These are phyloP conservation scores for Platygyra sinensis DNA, from an alignment of 64 coral and sea anemone species.

Conservation along the genomic window DNA sequence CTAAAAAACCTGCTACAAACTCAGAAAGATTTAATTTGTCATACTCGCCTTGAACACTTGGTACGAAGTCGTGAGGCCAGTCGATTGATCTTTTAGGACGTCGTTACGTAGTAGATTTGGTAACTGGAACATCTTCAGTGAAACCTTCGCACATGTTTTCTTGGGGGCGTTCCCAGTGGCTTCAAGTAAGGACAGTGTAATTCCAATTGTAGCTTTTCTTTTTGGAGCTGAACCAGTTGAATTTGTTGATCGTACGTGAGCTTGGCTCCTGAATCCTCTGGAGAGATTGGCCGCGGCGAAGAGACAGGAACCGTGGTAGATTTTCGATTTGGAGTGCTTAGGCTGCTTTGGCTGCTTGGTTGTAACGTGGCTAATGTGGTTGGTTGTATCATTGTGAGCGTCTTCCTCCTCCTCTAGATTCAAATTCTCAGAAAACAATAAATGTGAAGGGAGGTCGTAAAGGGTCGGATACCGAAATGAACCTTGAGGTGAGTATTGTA, in stretches of 20 bases:
- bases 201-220: not conserved
- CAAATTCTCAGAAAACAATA: too few species aligned
- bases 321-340: too few species aligned
- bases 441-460: too few species aligned
- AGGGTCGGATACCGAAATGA: too few species aligned
- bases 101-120: not conserved
- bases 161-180: not conserved
- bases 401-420: too few species aligned
- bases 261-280: too few species aligned
- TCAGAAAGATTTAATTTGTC: conserved; percentile 3
- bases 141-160: not conserved
- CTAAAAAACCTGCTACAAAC: not conserved
- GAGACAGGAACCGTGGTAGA: too few species aligned
- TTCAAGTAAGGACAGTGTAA: not conserved
- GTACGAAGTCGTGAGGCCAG: conserved; percentile 4
- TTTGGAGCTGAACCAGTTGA: not conserved
- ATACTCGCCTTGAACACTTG: not conserved
- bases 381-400: too few species aligned
- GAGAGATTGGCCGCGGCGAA: too few species aligned
- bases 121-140: not conserved
- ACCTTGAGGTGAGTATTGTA: too few species aligned
- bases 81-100: not conserved
- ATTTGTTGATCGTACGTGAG: not conserved
- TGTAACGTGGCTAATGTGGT: too few species aligned
- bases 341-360: too few species aligned